Conservation (phyloP, 2,113 vertebrate genomes). For the Gymnarchus niloticus region DNA sequence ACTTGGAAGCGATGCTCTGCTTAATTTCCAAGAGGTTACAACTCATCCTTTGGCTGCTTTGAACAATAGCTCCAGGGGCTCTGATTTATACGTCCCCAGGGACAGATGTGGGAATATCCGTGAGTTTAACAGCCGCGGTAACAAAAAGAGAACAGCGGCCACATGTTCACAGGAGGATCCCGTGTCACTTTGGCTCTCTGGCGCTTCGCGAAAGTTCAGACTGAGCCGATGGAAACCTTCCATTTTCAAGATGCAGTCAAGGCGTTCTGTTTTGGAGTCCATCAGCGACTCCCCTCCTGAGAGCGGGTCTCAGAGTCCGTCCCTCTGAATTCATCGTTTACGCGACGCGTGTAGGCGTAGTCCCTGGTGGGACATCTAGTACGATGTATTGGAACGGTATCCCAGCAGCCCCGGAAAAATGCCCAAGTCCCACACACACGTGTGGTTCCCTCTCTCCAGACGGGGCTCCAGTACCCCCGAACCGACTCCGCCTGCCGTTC, state of each 20-base stretch:
- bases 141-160: not conserved
- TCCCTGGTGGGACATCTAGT: not conserved
- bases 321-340: conserved; percentile 5
- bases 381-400: not conserved
- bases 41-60: not conserved
- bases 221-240: not conserved
- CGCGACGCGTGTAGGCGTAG: not conserved
- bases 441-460: not conserved
- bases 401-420: not conserved
- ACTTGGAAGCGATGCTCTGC: no score
- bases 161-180: conserved; percentile 6
- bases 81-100: conserved; percentile 10
- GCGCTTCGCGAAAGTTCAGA: not conserved
- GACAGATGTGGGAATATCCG: not conserved
- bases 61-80: not conserved
- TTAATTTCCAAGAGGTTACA: not conserved
- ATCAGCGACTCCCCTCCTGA: not conserved
- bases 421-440: not conserved
- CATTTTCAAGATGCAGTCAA: not conserved
- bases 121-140: not conserved
- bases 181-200: not conserved
- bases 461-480: not conserved
- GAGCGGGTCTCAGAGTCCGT: not conserved
- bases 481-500: not conserved
- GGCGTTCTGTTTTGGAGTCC: conserved; percentile 11